Conservation (phyloP, 2,113 vertebrate species). For the Pseudolaguvia tuberculata region DNA sequence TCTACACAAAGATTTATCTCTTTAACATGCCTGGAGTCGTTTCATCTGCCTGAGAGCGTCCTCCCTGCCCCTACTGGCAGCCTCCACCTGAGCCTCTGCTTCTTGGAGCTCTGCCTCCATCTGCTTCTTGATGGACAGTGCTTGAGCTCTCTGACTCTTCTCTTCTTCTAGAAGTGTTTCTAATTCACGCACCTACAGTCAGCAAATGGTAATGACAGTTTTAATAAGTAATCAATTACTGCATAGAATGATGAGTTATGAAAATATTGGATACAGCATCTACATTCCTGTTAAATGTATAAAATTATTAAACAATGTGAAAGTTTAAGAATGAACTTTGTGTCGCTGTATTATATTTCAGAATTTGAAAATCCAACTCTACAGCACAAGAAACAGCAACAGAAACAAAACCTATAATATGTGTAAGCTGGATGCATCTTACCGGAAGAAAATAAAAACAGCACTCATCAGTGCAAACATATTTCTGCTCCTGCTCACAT, state of each 20-base stretch:
- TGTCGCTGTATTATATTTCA: not conserved
- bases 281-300: not conserved
- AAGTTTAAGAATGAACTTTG: not conserved
- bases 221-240: not conserved
- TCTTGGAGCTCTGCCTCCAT: slow-evolving; percentile 83
- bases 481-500: not conserved
- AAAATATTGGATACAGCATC: not conserved
- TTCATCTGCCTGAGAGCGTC: slow-evolving; percentile 78
- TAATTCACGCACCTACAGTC: slow-evolving; percentile 72
- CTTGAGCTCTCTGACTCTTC: slow-evolving; percentile 77
- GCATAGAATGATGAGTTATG: not conserved
- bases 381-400: not conserved
- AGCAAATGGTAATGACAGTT: not conserved
- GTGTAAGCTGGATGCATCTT: not conserved
- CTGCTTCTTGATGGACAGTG: slow-evolving; percentile 74
- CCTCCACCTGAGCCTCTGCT: slow-evolving; percentile 69
- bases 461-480: not conserved
- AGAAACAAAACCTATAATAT: not conserved
- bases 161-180: slow-evolving; percentile 83
- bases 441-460: not conserved
- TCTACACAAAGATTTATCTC: not conserved
- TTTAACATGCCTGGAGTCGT: slow-evolving; percentile 69
- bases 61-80: slow-evolving; percentile 73
- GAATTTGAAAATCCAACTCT: not conserved
- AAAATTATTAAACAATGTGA: not conserved